phyloP scores from a whole-genome alignment of 2,888 invertebrate species.

The Hirtodrosophila duncani region DNA sequence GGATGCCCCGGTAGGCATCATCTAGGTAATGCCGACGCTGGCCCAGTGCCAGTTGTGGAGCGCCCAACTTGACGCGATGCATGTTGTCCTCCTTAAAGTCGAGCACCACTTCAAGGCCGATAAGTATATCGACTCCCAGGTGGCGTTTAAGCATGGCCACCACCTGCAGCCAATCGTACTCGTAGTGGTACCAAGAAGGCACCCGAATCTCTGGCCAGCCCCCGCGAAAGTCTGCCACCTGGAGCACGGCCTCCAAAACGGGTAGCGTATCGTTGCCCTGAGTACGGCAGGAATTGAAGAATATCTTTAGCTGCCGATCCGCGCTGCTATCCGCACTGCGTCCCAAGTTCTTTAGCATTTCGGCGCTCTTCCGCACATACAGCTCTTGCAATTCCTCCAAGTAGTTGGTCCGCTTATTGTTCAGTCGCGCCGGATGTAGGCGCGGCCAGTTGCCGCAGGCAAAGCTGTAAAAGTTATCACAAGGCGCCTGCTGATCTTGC shows the following conservation, averaged over 20 bases:
- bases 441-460: conserved; percentile 75
- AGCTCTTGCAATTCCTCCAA: conserved; percentile 69
- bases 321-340: conserved; percentile 51
- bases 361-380: conserved; percentile 70
- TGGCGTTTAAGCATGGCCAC: conserved; percentile 66
- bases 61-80: conserved; percentile 73
- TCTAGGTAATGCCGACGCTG: conserved; percentile 58
- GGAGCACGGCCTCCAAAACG: conserved; percentile 51
- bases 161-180: conserved; percentile 73
- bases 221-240: conserved; percentile 63
- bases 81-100: conserved; percentile 68
- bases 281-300: conserved; percentile 66
- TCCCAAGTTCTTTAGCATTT: conserved; percentile 52
- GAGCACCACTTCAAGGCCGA: conserved; percentile 71
- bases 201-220: conserved; percentile 73
- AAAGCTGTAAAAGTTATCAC: conserved; percentile 73
- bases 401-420: conserved; percentile 56
- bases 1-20: conserved; percentile 27
- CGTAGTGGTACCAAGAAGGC: conserved; percentile 66
- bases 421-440: conserved; percentile 55
- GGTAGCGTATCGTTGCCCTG: conserved; percentile 44
- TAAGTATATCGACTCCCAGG: conserved; percentile 72
- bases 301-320: conserved; percentile 66
- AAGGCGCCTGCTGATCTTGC: conserved; percentile 42
- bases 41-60: conserved; percentile 60